These are phyloP conservation scores for Drosophila eohydei DNA, from an alignment of 2,888 invertebrate species.

Conservation along the genomic window DNA sequence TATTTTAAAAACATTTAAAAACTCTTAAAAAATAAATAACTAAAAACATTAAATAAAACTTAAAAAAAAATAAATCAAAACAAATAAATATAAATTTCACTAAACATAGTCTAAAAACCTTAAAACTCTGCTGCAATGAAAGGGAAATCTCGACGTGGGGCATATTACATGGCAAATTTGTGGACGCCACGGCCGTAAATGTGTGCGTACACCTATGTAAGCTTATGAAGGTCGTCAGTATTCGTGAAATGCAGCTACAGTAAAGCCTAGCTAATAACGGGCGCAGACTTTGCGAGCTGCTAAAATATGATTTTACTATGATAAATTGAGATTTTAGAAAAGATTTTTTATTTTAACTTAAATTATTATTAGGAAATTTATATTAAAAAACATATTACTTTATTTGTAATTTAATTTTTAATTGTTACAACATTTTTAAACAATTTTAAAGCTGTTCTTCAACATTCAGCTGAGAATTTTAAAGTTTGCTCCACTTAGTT, in stretches of 20 bases:
- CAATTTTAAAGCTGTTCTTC: neutral
- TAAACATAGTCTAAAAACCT: neutral
- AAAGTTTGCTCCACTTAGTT: too few relatives aligned
- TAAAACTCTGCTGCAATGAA: neutral
- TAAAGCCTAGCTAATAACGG: neutral
- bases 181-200: constrained; percentile 1
- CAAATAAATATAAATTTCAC: neutral
- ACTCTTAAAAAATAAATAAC: too few relatives aligned
- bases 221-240: constrained; percentile 28
- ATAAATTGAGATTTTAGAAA: neutral
- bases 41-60: too few relatives aligned
- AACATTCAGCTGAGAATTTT: neutral
- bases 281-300: neutral
- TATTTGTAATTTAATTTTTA: neutral
- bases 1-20: too few relatives aligned
- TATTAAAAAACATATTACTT: neutral
- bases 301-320: neutral
- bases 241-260: constrained; percentile 9
- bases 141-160: constrained; percentile 1
- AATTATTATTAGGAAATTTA: neutral
- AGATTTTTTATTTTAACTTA: neutral
- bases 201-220: neutral
- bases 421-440: too few relatives aligned
- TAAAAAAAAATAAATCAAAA: neutral
- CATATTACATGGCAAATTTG: constrained; percentile 19